Base-by-base conservation (phyloP, 2,888 invertebrate genomes). In the Nysson spinosus region DNA sequence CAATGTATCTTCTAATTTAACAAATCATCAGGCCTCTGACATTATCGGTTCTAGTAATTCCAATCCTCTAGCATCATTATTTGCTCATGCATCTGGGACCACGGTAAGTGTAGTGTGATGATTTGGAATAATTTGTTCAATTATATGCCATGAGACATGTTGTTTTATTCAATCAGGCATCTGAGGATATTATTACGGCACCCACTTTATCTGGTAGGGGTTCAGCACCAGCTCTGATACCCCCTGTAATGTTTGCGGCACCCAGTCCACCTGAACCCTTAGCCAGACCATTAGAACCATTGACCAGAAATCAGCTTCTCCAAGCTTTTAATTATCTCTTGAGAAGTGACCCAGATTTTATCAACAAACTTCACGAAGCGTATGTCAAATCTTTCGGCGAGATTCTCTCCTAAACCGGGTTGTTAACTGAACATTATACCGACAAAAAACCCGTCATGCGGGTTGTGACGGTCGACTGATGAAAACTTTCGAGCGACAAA, bases 321-420 rank as follows among this genome's bases (percentile, higher is more conserved):
- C 96, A 97, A 88, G 96, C 97, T 20, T 92, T 97, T 83, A 92
- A 93, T 79, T 94, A 96, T 88, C 90, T 97, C 57, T 89, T 97
- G 57, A 94, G 95, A 88, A 94, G 94, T 87, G 96, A 97, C 87
- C 91, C 93, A 24, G 94, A 95, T 75, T 97, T 97, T 88, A 92
- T 96, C 26, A 93, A 93, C 83, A 96, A 95, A 87, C 89, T 97
- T 67, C 96, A 97, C 84, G 96, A 97, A 88, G 97, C 96, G 51
- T 97, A 97, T 85, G 93, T 96, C 12, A 95, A 95, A 88, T 94
- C 95, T 24, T 93, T 95, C 82, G 91, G 93, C 83, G 93, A 94
- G 68, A 88, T 89, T 77, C 87, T 89, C 9, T 89, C 89, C 44
- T 89, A 89, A 81, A 73, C 28, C 14, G 24, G 37, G 39, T 26